Evolutionary conservation across 2,113 vertebrate genomes (phyloP).

Genomic region (Plotosus lineatus): DNA sequence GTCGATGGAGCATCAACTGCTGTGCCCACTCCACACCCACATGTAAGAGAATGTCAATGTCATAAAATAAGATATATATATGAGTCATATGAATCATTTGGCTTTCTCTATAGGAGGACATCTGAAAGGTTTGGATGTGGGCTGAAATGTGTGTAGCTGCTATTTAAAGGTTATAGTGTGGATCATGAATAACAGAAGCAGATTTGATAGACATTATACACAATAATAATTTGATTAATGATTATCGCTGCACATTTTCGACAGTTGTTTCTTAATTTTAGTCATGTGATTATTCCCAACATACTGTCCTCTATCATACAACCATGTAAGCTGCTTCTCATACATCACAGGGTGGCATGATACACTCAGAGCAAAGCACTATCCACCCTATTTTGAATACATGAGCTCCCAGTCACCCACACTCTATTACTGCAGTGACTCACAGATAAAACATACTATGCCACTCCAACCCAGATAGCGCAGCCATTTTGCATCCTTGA

Average conservation of each 20-base stretch:
- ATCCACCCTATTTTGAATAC: too few species aligned
- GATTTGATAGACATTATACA: background rate
- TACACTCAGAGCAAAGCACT: too few species aligned
- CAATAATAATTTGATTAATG: background rate
- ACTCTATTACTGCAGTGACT: too few species aligned
- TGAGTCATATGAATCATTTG: constrained; percentile 6
- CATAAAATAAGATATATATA: constrained; percentile 15
- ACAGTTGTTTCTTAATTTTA: background rate
- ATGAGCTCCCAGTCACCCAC: too few species aligned
- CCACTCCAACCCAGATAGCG: too few species aligned
- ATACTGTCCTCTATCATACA: background rate
- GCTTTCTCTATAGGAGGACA: constrained; percentile 1
- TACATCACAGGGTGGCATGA: too few species aligned
- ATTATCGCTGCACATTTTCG: background rate
- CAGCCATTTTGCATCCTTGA: too few species aligned
- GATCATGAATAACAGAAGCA: background rate
- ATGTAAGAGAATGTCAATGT: constrained; percentile 13
- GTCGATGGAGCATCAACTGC: background rate
- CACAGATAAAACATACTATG: too few species aligned
- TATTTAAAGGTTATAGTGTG: background rate
- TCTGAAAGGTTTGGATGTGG: background rate
- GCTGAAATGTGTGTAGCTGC: background rate
- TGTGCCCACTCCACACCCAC: background rate
- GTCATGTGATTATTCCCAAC: background rate
- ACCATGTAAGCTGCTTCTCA: too few species aligned